Conservation (phyloP, 2,888 invertebrate genomes). For the Nipponacmea schrenckii region DNA sequence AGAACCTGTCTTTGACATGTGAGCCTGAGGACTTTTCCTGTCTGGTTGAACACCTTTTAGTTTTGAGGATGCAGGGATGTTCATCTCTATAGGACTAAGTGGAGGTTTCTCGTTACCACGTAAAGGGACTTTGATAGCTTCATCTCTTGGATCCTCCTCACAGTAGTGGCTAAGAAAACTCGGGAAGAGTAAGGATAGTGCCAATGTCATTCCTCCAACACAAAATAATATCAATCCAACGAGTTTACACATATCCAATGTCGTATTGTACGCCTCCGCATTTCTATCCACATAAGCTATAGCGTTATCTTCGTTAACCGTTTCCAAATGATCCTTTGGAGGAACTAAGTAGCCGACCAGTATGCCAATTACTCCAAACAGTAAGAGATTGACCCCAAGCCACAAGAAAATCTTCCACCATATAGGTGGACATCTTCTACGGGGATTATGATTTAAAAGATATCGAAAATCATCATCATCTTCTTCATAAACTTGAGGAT, state of each 20-base stretch:
- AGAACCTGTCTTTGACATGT: conserved; percentile 48
- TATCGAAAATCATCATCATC: conserved; percentile 66
- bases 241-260: conserved; percentile 69
- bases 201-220: conserved; percentile 69
- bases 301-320: conserved; percentile 61
- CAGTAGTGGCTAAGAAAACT: conserved; percentile 69
- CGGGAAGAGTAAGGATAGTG: conserved; percentile 69
- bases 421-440: conserved; percentile 60
- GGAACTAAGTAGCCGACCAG: conserved; percentile 70
- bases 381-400: conserved; percentile 69
- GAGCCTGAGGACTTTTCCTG: conserved; percentile 50
- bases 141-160: conserved; percentile 57
- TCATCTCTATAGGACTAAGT: conserved; percentile 58
- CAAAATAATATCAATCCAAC: conserved; percentile 70
- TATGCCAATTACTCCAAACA: conserved; percentile 69
- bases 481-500: conserved; percentile 59
- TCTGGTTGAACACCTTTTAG: conserved; percentile 66
- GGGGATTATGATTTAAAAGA: conserved; percentile 62
- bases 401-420: conserved; percentile 69
- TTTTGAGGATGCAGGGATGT: conserved; percentile 63
- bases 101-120: conserved; percentile 51
- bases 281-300: conserved; percentile 61
- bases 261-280: conserved; percentile 69
- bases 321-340: conserved; percentile 45
- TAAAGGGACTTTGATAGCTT: conserved; percentile 51